These are phyloP conservation scores for Brachirus orientalis DNA, from an alignment of 2,113 vertebrate species.

Conservation along the genomic window DNA sequence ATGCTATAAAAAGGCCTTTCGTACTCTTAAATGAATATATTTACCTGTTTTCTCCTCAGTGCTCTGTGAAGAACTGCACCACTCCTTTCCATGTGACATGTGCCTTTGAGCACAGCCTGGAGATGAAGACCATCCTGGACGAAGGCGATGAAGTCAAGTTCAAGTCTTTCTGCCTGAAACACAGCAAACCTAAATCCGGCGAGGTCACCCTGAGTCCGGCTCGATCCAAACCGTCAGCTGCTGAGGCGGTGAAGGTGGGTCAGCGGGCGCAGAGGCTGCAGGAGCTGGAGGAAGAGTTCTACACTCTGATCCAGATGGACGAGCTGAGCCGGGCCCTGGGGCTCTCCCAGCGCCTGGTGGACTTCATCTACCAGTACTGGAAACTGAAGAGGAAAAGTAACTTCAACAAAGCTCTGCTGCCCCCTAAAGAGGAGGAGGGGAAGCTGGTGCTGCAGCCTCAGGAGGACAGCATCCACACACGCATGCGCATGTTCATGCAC, in stretches of 20 bases:
- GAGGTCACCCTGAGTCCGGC: slow-evolving; percentile 81
- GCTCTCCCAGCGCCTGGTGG: slow-evolving; percentile 83
- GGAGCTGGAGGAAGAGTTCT: slow-evolving; percentile 96
- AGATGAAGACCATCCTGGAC: slow-evolving; percentile 98
- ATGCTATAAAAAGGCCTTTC: no score
- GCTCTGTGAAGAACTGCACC: slow-evolving; percentile 97
- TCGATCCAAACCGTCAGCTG: slow-evolving; percentile 85
- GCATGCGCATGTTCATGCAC: slow-evolving; percentile 99
- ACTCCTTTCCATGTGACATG: slow-evolving; percentile 99
- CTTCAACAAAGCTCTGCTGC: slow-evolving; percentile 94
- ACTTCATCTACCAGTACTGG: slow-evolving; percentile 99
- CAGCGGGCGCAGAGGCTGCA: slow-evolving; percentile 92
- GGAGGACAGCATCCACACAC: slow-evolving; percentile 95
- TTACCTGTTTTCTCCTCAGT: slow-evolving; percentile 77
- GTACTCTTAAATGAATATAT: background rate
- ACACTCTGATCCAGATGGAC: slow-evolving; percentile 86
- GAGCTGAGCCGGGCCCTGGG: slow-evolving; percentile 88
- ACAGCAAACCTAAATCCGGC: slow-evolving; percentile 90
- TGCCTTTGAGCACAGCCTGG: slow-evolving; percentile 96
- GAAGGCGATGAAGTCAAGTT: slow-evolving; percentile 98
- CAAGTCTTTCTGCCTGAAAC: slow-evolving; percentile 96
- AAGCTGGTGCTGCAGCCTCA: slow-evolving; percentile 91
- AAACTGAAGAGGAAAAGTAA: slow-evolving; percentile 95
- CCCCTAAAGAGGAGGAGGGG: slow-evolving; percentile 93
- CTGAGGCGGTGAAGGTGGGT: slow-evolving; percentile 88